Base-by-base conservation (phyloP, 2,113 vertebrate genomes). In the Benitochromis conjunctus region DNA sequence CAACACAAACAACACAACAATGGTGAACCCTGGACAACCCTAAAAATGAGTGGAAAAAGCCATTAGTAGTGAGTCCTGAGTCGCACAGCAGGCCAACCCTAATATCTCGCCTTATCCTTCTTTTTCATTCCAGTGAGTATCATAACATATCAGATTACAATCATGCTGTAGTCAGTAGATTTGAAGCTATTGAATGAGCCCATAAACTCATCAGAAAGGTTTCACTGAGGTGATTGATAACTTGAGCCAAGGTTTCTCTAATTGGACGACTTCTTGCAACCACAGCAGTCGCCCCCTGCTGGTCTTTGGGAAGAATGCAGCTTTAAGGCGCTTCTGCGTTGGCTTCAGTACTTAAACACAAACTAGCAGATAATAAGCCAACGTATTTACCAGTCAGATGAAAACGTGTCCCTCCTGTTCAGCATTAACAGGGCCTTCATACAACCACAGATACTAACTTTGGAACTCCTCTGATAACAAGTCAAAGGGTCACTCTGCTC, bases 11-110 rank as follows among this genome's bases (percentile, higher is more conserved):
- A 62, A 36, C 31, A 62, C 31, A 36, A 62, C 5, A 36, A n/a
- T 4, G 18, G 58, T 36, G 1, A 0, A 0, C 1, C 16, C 58
- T 62, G 58, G 58, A 19, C 0, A 62, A 0, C 29, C 58, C 29
- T 62, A 62, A 4, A 34, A 62, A 4, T 16, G 1, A 62, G 0
- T 34, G 58, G 1, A 11, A 19, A 62, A 12, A 2, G 0, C 58
- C 58, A 62, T 36, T n/a, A 16, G 21, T 21, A 26, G 64, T 9
- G 38, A 14, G 6, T 1, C 8, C 4, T 43, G 12, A 66, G 62
- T 38, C 34, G 26, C 64, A 69, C 21, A 71, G 64, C 3, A 24
- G 38, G 7, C 38, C 21, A 43, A 41, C 13, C 36, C 13, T 24
- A 43, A 14, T 69, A 36, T 24, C 38, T 69, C n/a, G 7, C 36